Evolutionary conservation across 2,888 invertebrate species (phyloP), one percentile per base, ranked within the genome.

Genomic region (Sphaerophoria taeniata): DNA sequence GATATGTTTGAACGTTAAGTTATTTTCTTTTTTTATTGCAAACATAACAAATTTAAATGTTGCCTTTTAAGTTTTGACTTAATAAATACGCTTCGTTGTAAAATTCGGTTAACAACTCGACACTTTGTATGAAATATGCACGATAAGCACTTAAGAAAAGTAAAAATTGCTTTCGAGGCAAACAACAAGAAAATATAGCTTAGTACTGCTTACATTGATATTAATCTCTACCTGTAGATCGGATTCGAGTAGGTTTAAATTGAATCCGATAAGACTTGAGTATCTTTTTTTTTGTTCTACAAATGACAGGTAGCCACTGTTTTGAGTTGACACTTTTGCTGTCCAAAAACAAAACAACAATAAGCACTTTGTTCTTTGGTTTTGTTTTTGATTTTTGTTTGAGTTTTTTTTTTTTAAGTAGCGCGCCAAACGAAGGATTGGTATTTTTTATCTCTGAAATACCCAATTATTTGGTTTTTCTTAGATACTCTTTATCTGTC

Each of bases 21-120:
- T 31, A 43, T 69, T 73, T 24, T 24, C 24, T 16, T 45, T 65
- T 16, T 43, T 45, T 34, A 79, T 34, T 71, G 74, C 79, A 33
- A 70, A 71, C 71, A 79, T 31, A 70, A 71, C 71, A 79, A 67
- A 72, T 51, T 67, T 14, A 34, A 33, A 67, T 65, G 55, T 39
- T 71, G 36, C 24, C 70, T 45, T 65, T 24, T 56, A 65, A 65
- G 70, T 65, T 34, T 73, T 61, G 31, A 74, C 67, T 61, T 24
- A 24, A 24, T 24, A 24, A 24, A 24, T 24, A 47, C 49, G 36
- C 51, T 73, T 65, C 60, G 75, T 69, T 72, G 75, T 80, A 76
- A 80, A 80, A 76, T 80, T 24, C 24, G 70, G 72, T 72, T 69
- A 75, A 76, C 75, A 76, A 43, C 74, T 79, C 73, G 39, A 83